phyloP scores from a whole-genome alignment of 2,888 invertebrate genomes.

The Stenodera caucasica region DNA sequence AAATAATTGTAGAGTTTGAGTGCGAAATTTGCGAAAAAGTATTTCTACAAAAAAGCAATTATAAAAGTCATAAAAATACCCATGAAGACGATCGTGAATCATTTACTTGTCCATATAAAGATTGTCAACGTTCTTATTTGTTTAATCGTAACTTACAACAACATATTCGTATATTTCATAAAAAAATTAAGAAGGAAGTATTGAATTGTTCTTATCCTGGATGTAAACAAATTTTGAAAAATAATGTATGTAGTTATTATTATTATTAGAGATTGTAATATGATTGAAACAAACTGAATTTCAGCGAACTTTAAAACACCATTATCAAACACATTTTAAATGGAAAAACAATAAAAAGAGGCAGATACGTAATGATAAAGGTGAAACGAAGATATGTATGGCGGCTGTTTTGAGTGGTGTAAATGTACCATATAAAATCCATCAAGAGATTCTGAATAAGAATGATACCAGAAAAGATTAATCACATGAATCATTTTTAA shows the following conservation, averaged over 20 bases:
- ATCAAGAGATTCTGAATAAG: not conserved
- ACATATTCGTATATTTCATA: slow-evolving; percentile 41
- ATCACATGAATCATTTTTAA: slow-evolving; percentile 62
- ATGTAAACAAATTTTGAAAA: slow-evolving; percentile 29
- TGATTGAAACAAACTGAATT: slow-evolving; percentile 22
- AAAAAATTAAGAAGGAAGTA: slow-evolving; percentile 16
- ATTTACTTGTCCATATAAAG: slow-evolving; percentile 39
- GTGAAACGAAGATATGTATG: slow-evolving; percentile 30
- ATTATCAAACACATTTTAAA: slow-evolving; percentile 35
- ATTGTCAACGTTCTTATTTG: slow-evolving; percentile 40
- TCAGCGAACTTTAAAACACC: slow-evolving; percentile 37
- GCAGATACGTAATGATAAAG: slow-evolving; percentile 42
- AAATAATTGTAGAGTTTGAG: slow-evolving; percentile 33
- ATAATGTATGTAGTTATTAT: slow-evolving; percentile 13
- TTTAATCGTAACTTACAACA: slow-evolving; percentile 41
- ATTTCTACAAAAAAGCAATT: slow-evolving; percentile 34
- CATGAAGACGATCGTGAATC: slow-evolving; percentile 34
- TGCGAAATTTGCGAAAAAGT: slow-evolving; percentile 41
- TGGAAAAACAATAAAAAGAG: slow-evolving; percentile 31
- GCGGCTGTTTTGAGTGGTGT: slow-evolving; percentile 29
- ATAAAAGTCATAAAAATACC: slow-evolving; percentile 35
- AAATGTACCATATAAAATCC: not conserved
- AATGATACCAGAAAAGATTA: slow-evolving; percentile 12
- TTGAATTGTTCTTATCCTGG: slow-evolving; percentile 32
- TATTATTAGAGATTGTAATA: not conserved